These are phyloP conservation scores for Scaptomyza pallida DNA, from an alignment of 1,140 invertebrate genomes.

Conservation along the genomic window DNA sequence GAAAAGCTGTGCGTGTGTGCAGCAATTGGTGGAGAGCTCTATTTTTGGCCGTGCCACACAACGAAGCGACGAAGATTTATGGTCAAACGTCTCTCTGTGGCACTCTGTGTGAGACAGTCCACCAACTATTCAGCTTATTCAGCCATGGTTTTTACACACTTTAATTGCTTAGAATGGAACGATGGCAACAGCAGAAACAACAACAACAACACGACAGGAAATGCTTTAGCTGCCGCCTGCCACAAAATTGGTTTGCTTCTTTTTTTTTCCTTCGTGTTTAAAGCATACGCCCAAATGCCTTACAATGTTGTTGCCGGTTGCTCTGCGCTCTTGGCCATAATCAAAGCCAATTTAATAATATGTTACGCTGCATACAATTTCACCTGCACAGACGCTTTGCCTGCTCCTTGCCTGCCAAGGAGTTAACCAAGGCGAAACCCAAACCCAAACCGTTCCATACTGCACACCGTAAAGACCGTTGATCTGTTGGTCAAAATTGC, in stretches of 20 bases:
- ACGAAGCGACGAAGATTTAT: constrained; percentile 72
- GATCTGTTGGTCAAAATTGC: constrained; percentile 44
- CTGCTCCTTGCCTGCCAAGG: not conserved
- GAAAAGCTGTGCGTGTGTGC: constrained; percentile 9
- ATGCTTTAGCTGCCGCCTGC: constrained; percentile 54
- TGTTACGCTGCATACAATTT: constrained; percentile 78
- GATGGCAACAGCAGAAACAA: constrained; percentile 22
- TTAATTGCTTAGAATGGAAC: constrained; percentile 58
- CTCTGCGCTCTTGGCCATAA: constrained; percentile 60
- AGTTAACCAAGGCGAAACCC: constrained; percentile 10
- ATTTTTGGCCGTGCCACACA: constrained; percentile 71
- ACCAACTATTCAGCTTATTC: constrained; percentile 63
- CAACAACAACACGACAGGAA: constrained; percentile 60
- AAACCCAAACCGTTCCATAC: not conserved
- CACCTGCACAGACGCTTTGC: constrained; percentile 65
- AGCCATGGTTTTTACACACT: constrained; percentile 79
- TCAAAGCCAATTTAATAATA: constrained; percentile 80
- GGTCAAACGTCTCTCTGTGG: constrained; percentile 58
- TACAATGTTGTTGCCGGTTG: constrained; percentile 36
- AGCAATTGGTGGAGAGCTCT: constrained; percentile 42
- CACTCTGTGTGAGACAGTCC: constrained; percentile 49
- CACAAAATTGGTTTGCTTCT: constrained; percentile 58
- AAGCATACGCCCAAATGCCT: constrained; percentile 47
- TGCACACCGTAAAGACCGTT: constrained; percentile 3
- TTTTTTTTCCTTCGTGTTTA: constrained; percentile 19